Conservation (phyloP, 2,797 vertebrate species). For the Euthynnus affinis region DNA sequence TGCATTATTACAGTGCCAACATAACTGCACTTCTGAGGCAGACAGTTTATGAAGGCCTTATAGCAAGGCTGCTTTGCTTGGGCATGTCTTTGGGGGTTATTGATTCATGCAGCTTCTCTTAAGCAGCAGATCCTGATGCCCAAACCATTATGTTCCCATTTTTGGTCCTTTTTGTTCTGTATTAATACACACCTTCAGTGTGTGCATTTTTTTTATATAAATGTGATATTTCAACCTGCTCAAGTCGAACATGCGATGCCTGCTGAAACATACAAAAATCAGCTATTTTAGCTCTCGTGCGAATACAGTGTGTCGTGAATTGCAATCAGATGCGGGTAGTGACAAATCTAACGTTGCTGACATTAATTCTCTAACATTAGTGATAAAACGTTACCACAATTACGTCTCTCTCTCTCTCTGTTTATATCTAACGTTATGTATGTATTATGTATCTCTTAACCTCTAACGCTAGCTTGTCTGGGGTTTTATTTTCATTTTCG, state of each 20-base stretch:
- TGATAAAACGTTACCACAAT: slow-evolving; percentile 38
- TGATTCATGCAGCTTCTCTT: slow-evolving; percentile 31
- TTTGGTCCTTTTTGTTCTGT: background rate
- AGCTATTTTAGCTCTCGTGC: background rate
- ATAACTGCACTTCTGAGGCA: slow-evolving; percentile 46
- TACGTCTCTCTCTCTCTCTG: background rate
- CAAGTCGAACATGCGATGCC: background rate
- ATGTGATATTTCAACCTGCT: slow-evolving; percentile 6
- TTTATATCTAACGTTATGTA: too few species aligned
- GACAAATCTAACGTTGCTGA: background rate
- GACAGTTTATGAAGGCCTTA: slow-evolving; percentile 22
- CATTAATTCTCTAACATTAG: background rate
- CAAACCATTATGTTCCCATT: background rate
- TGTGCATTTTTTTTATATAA: background rate
- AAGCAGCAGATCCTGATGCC: background rate
- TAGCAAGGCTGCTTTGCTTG: slow-evolving; percentile 31
- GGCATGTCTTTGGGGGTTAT: slow-evolving; percentile 55
- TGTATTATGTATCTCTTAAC: background rate
- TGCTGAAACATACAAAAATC: background rate
- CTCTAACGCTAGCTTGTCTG: slow-evolving; percentile 3
- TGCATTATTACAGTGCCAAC: slow-evolving; percentile 48
- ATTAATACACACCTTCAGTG: slow-evolving; percentile 27
- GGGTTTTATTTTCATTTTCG: background rate
- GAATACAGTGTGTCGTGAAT: background rate
- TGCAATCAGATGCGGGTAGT: slow-evolving; percentile 1